Evolutionary conservation across 2,113 vertebrate genomes (phyloP).

Genomic region (Rattus rattus): DNA sequence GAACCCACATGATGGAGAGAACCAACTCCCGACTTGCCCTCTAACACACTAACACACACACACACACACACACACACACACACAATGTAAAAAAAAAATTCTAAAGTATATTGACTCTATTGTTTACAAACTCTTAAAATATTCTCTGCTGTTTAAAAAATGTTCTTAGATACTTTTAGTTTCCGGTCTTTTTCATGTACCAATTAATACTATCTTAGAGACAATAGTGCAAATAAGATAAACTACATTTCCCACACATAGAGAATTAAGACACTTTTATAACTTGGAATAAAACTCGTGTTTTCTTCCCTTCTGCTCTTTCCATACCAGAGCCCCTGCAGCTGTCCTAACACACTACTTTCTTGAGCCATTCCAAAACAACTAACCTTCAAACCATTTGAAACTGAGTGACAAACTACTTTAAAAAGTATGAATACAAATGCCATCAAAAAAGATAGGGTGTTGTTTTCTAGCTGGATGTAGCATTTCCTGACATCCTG

Average conservation of each 20-base stretch:
- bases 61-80: background rate
- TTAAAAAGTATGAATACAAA: constrained; percentile 42
- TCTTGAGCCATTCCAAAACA: constrained; percentile 36
- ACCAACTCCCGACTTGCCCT: background rate
- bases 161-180: constrained; percentile 33
- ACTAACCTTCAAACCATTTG: constrained; percentile 16
- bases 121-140: background rate
- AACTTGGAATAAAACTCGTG: constrained; percentile 14
- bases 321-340: constrained; percentile 14
- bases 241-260: constrained; percentile 39
- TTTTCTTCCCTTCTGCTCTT: background rate
- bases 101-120: background rate
- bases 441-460: background rate
- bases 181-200: constrained; percentile 17
- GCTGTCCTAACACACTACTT: constrained; percentile 12
- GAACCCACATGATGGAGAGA: too few species aligned
- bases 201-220: constrained; percentile 20
- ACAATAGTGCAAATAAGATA: constrained; percentile 51
- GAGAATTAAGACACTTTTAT: constrained; percentile 44
- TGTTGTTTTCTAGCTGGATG: constrained; percentile 28
- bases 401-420: constrained; percentile 44
- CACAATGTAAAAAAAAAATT: background rate
- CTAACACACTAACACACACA: background rate
- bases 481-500: constrained; percentile 48
- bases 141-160: background rate